phyloP scores from a whole-genome alignment of 1,140 invertebrate genomes.

The Drosophila prosaltans region DNA sequence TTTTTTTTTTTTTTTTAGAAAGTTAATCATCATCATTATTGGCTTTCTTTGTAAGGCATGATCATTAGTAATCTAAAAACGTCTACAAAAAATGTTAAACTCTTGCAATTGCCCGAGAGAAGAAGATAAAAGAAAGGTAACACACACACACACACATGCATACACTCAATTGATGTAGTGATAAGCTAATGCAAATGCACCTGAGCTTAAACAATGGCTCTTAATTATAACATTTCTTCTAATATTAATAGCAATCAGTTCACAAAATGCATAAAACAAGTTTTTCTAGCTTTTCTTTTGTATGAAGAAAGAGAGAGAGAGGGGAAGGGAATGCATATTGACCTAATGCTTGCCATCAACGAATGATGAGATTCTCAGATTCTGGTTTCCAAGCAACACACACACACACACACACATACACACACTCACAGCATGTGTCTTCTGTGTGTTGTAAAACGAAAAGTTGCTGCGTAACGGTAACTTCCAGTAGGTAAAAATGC shows the following conservation, averaged over 20 bases:
- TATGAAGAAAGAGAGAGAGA: neutral
- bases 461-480: constrained; percentile 77
- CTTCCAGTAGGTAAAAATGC: constrained; percentile 52
- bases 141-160: neutral
- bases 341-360: constrained; percentile 10
- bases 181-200: constrained; percentile 18
- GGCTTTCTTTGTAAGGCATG: neutral
- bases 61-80: neutral
- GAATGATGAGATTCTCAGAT: constrained; percentile 12
- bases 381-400: constrained; percentile 11
- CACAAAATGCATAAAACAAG: constrained; percentile 35
- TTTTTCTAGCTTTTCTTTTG: constrained; percentile 14
- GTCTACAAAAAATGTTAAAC: neutral
- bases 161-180: neutral
- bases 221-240: constrained; percentile 54
- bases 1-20: neutral
- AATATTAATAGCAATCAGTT: constrained; percentile 56
- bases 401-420: constrained; percentile 5
- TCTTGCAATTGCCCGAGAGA: neutral
- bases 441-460: constrained; percentile 39
- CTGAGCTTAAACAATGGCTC: constrained; percentile 43
- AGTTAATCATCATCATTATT: neutral
- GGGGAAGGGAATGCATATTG: constrained; percentile 8
- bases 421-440: neutral
- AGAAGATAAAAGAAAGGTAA: neutral